Percentiles rank a stretch among this genome's conserved stretches.
Conservation (phyloP, 2,113 vertebrate species). For the Bufo bufo region DNA sequence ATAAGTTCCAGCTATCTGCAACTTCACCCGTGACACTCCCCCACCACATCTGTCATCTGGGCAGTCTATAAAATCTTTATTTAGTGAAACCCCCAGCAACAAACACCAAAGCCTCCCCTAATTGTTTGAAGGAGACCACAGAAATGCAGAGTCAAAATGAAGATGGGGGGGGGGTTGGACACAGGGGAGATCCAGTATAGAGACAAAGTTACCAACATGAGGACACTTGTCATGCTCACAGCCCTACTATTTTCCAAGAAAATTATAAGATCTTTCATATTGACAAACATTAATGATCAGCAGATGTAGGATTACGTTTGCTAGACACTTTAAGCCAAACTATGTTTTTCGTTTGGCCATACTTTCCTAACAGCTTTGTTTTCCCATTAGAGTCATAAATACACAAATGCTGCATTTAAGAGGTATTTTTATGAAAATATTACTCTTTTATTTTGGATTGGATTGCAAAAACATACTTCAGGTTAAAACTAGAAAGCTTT, state of each 20-base stretch:
- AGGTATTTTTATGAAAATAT: background rate
- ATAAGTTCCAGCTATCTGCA: no score
- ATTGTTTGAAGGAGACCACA: no score
- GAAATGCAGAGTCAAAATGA: no score
- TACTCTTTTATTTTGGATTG: background rate
- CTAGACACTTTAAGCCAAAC: slow-evolving; percentile 30
- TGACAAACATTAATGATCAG: slow-evolving; percentile 6
- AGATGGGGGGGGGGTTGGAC: no score
- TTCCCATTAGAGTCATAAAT: slow-evolving; percentile 15
- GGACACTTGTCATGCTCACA: background rate
- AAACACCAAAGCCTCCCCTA: no score
- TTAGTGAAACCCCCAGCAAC: no score
- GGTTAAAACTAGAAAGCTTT: background rate
- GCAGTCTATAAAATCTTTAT: no score
- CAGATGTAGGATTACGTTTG: slow-evolving; percentile 20
- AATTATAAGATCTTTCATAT: background rate
- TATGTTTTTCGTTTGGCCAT: slow-evolving; percentile 30
- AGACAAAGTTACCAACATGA: no score
- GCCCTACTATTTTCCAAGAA: background rate
- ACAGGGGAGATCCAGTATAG: no score
- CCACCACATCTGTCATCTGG: no score
- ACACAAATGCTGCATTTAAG: background rate
- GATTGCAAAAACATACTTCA: background rate
- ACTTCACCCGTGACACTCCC: no score
- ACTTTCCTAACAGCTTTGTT: slow-evolving; percentile 45